phyloP scores from a whole-genome alignment of 2,113 vertebrate species.

The Pygoscelis antarcticus region DNA sequence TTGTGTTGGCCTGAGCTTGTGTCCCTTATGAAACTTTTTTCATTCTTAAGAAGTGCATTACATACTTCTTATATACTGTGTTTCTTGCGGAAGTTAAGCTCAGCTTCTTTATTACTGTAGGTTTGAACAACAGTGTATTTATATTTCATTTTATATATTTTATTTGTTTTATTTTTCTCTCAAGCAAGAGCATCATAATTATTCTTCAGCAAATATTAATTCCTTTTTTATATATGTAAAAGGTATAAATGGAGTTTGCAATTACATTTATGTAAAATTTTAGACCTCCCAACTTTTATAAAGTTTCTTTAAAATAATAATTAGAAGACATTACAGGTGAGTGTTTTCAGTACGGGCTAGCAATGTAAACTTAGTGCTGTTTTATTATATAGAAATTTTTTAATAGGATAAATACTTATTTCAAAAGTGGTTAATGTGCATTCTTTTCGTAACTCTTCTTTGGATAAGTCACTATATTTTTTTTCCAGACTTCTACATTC shows the following conservation, averaged over 20 bases:
- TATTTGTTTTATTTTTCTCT: background rate
- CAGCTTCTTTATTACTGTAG: background rate
- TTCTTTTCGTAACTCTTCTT: background rate
- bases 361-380: background rate
- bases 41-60: background rate
- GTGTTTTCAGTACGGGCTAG: background rate
- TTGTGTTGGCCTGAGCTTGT: background rate
- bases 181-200: background rate
- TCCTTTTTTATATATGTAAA: accelerated
- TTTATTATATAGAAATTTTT: background rate
- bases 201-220: background rate
- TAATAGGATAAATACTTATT: background rate
- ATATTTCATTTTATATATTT: background rate
- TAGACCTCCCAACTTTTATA: background rate
- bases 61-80: background rate
- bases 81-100: background rate
- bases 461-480: background rate
- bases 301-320: background rate
- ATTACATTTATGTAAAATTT: background rate
- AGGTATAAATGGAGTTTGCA: background rate
- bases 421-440: background rate
- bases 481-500: background rate
- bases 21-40: background rate
- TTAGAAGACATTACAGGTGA: background rate
- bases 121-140: background rate